Conservation (phyloP, 2,888 invertebrate genomes). For the Toxonevra muliebris region DNA sequence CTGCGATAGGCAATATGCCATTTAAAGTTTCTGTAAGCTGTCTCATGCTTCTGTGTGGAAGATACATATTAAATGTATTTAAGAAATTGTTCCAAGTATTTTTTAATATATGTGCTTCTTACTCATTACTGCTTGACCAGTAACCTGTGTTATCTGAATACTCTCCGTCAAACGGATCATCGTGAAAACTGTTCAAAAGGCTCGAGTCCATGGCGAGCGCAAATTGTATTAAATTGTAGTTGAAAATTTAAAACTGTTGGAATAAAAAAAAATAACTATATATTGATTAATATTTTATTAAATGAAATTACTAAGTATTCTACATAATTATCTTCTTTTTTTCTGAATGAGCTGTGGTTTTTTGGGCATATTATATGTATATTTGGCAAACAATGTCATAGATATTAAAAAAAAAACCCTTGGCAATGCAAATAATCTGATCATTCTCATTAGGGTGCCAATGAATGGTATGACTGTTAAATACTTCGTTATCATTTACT, state of each 20-base stretch:
- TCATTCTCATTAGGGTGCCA: no score
- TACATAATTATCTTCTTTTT: no score
- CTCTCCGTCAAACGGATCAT: constrained; percentile 62
- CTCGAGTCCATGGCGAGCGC: constrained; percentile 59
- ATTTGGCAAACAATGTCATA: no score
- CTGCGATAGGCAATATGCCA: constrained; percentile 60
- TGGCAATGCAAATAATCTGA: no score
- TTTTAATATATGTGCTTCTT: constrained; percentile 40
- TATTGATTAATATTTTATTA: no score
- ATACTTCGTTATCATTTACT: no score
- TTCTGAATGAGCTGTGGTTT: no score
- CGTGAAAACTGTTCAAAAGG: constrained; percentile 61
- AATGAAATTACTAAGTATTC: no score
- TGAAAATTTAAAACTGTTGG: background rate
- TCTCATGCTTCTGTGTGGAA: constrained; percentile 45
- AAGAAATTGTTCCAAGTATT: background rate
- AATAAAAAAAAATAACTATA: background rate
- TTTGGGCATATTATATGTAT: no score
- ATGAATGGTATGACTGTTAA: no score
- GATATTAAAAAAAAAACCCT: no score
- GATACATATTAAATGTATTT: constrained; percentile 8
- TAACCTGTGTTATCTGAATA: constrained; percentile 56
- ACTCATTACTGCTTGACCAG: constrained; percentile 61
- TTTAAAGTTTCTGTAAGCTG: constrained; percentile 61
- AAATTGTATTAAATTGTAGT: constrained; percentile 11